Base-by-base conservation (phyloP, 92 coral and sea anemone genomes). In the Umimayanthus chanpuru region DNA sequence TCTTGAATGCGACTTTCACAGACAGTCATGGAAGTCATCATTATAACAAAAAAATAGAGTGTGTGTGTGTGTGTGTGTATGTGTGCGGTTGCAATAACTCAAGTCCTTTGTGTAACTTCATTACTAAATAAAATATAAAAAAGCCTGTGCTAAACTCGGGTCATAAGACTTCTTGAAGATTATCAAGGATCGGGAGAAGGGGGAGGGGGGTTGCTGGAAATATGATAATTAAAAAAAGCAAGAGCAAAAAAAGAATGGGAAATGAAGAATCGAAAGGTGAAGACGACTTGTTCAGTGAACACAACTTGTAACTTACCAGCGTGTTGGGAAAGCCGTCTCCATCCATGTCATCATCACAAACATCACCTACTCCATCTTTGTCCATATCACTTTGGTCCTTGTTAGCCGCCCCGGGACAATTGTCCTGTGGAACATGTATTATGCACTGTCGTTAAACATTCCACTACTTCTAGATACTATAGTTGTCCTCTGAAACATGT, bases 321-420 rank as follows among this genome's bases (percentile, higher is more conserved):
- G 90, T 84, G 87, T 97, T 97, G 11, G 85, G 88, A 23, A 94
- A 70, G 56, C 96, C 93, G 76, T 97, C 99, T 10, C 98, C 98
- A 73, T 97, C 99, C 83, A 95, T 70, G 71, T 97, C 99, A 0
- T 90, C 91, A 32, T 97, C 99, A 72, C 99, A 97, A 4, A 89
- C 67, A 80, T 97, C 99, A 26, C 99, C 99, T 50, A 88, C 72
- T 40, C 94, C 96, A 85, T 97, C 99, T 10, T 88, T 81, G 75
- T 97, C 97, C 3, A 89, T 79, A 81, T 97, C 99, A 14, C 66
- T 70, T 79, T 97, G 99, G 64, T 86, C 94, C 16, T 89, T 71
- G 88, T 97, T 97, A 11, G 86, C 8, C 47, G 74, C 43, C 4
- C 6, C 49, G 2, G 92, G 92, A 80, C 99, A 97, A 88, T 97